Conservation (phyloP, 1,140 invertebrate species). For the Drosophila baimaii region DNA sequence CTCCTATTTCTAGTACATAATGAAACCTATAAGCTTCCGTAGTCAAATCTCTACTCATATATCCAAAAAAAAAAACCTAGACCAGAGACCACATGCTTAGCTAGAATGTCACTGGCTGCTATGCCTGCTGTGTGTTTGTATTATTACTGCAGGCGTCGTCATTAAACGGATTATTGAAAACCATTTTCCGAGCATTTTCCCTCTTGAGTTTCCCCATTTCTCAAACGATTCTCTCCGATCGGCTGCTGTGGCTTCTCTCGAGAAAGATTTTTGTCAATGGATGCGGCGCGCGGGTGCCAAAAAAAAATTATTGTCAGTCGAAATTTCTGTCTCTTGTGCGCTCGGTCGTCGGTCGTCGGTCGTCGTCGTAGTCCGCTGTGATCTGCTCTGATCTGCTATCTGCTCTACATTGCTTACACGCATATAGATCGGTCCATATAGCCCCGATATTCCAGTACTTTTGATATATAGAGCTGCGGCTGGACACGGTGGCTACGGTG, state of each 20-base stretch:
- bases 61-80: background rate
- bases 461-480: background rate
- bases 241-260: constrained; percentile 14
- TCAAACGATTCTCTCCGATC: constrained; percentile 28
- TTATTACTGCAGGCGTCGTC: constrained; percentile 25
- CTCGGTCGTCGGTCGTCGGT: constrained; percentile 67
- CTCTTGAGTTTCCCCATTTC: constrained; percentile 37
- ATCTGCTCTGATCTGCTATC: constrained; percentile 10
- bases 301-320: constrained; percentile 81
- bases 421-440: constrained; percentile 4
- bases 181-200: constrained; percentile 34
- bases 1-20: no score
- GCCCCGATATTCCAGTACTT: constrained; percentile 20
- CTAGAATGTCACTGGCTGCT: constrained; percentile 13
- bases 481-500: background rate
- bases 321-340: constrained; percentile 76
- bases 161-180: constrained; percentile 40
- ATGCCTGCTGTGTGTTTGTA: constrained; percentile 7
- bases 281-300: constrained; percentile 73
- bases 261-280: constrained; percentile 55
- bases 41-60: no score
- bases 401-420: constrained; percentile 26
- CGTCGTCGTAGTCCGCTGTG: constrained; percentile 18
- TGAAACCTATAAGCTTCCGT: background rate
- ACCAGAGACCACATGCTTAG: constrained; percentile 3